Base-by-base conservation (phyloP, 2,888 invertebrate genomes). In the Microplitis deprimator region DNA sequence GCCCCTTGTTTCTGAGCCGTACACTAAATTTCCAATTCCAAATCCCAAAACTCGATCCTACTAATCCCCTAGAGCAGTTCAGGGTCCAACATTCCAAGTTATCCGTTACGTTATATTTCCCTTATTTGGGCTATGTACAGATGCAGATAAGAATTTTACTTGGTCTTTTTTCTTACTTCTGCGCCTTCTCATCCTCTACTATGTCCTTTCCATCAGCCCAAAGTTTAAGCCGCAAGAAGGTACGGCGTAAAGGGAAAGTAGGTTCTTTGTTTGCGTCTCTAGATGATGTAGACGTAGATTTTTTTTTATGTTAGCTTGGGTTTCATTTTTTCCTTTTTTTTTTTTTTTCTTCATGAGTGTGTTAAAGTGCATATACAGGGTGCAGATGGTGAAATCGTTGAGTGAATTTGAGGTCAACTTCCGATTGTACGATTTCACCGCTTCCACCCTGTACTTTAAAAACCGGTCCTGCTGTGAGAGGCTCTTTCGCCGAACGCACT, bases 391-490 rank as follows among this genome's bases (percentile, higher is more conserved):
- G 62, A 64, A 72, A 41, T 41, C 29, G 7, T 13, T 6, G 13
- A 29, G 17, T 29, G 40, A 16, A 16, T 64, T 20, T 41, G 41
- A 39, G 69, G 50, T 69, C 71, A 61, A 61, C n/a, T 64, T 62
- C 39, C 10, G 10, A 50, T 40, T 17, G 70, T 64, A 39, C 20
- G 72, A 72, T 62, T 72, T 72, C 72, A 72, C n/a, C 64, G 39
- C 20, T 65, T 72, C 41, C 50, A 64, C 64, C 39, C 72, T 73
- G 67, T 76, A 67, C 73, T 77, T 73, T 73, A 40, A 68, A 68
- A 77, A 77, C 68, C 68, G 72, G 72, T 72, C 76, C 68, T 76
- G 39, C 65, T 16, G 67, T n/a, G 60, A 59, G 61, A 59, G 72
- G 40, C 62, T 73, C 61, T 64, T 72, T 68, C 17, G 73, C 67